Percentiles rank a stretch among this genome's conserved stretches.
These are phyloP conservation scores for Punctoribates punctum DNA, from an alignment of 2,888 invertebrate genomes.

Conservation along the genomic window DNA sequence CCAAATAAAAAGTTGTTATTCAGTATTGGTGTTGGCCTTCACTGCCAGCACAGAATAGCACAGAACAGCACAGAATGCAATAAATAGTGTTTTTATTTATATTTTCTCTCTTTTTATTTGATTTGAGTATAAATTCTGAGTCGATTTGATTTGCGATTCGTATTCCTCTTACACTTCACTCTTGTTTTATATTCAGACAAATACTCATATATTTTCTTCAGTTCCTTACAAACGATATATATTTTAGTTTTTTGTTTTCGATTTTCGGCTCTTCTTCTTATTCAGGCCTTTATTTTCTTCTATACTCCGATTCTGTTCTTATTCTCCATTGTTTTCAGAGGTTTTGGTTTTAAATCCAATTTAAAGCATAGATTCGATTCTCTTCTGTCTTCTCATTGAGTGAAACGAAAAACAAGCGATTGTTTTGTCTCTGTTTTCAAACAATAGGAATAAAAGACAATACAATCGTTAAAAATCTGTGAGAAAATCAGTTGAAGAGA, in stretches of 20 bases:
- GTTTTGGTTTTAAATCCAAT: not conserved
- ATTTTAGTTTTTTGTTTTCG: too few relatives aligned
- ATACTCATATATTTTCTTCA: too few relatives aligned
- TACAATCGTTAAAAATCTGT: not conserved
- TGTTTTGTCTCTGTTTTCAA: too few relatives aligned
- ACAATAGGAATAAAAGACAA: not conserved
- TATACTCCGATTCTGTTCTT: not conserved
- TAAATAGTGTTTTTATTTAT: not conserved
- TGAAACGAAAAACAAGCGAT: not conserved
- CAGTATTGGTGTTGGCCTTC: too few relatives aligned
- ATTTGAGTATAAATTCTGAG: conserved; percentile 5
- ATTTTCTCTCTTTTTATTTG: not conserved
- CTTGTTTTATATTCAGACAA: not conserved
- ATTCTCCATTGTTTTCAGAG: not conserved
- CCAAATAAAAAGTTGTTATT: too few relatives aligned
- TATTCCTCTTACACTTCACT: not conserved
- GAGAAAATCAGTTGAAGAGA: not conserved
- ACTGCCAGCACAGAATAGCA: not conserved
- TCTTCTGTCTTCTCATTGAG: not conserved
- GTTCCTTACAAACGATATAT: too few relatives aligned
- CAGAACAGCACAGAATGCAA: not conserved
- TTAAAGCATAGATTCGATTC: not conserved
- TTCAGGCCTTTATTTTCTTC: not conserved
- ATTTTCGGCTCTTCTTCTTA: too few relatives aligned
- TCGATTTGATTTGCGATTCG: not conserved